phyloP scores from a whole-genome alignment of 2,797 vertebrate species.

The Syndactyla subalaris region DNA sequence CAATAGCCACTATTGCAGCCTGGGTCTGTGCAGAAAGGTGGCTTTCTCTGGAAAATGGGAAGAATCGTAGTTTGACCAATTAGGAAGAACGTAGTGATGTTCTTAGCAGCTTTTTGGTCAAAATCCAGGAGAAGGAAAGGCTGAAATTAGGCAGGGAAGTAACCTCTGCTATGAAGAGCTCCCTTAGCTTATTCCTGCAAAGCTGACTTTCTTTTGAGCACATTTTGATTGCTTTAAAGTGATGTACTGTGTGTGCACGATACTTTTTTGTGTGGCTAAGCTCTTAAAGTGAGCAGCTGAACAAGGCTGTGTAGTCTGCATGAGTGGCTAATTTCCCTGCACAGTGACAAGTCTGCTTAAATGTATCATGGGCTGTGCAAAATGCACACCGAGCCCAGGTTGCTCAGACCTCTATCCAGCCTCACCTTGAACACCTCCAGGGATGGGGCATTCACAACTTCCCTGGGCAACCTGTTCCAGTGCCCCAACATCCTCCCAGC shows the following conservation, averaged over 20 bases:
- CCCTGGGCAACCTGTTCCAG: neutral
- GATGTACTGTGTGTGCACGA: neutral
- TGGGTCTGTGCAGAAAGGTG: neutral
- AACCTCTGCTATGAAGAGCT: neutral
- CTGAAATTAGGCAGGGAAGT: slow-evolving; percentile 13
- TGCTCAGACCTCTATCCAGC: neutral
- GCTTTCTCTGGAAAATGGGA: neutral
- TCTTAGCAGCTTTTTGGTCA: neutral
- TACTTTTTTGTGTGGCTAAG: slow-evolving; percentile 30
- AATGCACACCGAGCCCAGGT: rapidly evolving
- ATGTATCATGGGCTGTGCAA: neutral
- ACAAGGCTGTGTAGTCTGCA: slow-evolving; percentile 6
- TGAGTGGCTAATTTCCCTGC: neutral
- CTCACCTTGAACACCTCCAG: neutral
- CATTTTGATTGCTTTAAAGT: slow-evolving; percentile 28
- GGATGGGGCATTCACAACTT: neutral
- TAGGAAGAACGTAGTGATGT: neutral
- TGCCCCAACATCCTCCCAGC: neutral
- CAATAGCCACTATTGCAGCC: neutral
- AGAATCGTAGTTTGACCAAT: neutral
- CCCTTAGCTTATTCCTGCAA: neutral
- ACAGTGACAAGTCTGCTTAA: neutral
- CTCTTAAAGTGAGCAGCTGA: slow-evolving; percentile 28
- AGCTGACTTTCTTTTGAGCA: slow-evolving; percentile 14
- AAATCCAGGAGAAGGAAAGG: neutral